Evolutionary conservation across 92 coral and sea anemone species (phyloP).

Genomic region (Hydrozoanthus gracilis): DNA sequence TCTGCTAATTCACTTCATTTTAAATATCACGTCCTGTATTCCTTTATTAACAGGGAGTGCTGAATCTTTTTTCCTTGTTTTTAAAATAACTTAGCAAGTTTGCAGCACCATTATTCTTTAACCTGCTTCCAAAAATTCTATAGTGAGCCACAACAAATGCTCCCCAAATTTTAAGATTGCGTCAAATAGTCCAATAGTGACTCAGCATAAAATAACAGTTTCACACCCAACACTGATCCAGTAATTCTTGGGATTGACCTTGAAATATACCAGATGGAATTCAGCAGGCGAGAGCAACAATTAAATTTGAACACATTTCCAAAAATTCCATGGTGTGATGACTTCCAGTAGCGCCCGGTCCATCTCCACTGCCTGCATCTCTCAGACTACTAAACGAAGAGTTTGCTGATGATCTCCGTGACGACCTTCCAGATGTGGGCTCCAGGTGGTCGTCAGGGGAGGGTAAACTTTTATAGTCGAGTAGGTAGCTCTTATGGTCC

Average conservation of each 20-base stretch:
- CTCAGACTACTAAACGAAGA: constrained; percentile 94
- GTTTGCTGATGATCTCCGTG: constrained; percentile 87
- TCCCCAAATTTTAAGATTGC: background rate
- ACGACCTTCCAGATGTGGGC: constrained; percentile 69
- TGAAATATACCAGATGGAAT: background rate
- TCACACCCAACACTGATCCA: constrained; percentile 22
- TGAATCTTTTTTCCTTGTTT: too few relatives aligned
- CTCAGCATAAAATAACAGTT: constrained; percentile 34
- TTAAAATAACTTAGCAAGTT: too few relatives aligned
- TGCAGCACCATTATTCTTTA: background rate
- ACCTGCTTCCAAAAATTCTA: background rate
- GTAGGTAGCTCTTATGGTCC: constrained; percentile 91
- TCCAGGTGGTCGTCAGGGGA: constrained; percentile 55
- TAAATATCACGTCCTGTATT: too few relatives aligned
- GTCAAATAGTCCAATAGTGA: background rate
- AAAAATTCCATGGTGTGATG: constrained; percentile 96
- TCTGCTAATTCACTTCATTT: too few relatives aligned
- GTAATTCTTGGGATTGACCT: background rate
- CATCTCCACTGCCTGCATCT: constrained; percentile 67
- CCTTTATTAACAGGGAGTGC: too few relatives aligned
- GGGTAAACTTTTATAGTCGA: constrained; percentile 94
- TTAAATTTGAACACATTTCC: constrained; percentile 98
- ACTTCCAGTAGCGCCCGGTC: constrained; percentile 50
- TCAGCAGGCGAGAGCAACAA: constrained; percentile 91
- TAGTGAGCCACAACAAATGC: background rate